These are phyloP conservation scores for Leptothorax acervorum DNA, from an alignment of 2,888 invertebrate genomes.

Conservation along the genomic window DNA sequence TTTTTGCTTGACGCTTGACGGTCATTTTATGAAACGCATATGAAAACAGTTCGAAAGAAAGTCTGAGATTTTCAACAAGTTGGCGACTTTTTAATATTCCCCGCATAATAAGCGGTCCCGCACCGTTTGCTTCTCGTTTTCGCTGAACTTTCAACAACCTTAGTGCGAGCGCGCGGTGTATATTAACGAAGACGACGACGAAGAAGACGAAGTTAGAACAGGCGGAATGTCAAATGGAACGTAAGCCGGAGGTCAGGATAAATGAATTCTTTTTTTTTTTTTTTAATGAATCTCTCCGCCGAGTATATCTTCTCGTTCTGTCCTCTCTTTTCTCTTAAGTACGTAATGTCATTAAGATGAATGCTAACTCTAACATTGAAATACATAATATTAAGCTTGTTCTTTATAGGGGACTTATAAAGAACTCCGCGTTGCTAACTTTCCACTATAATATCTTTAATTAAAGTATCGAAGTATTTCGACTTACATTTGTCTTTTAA, in stretches of 20 bases:
- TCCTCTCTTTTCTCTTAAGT: background rate
- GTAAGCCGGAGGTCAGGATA: slow-evolving; percentile 51
- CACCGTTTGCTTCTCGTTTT: slow-evolving; percentile 60
- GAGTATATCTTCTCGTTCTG: slow-evolving; percentile 6
- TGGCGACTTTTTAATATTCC: slow-evolving; percentile 56
- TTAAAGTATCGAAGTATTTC: background rate
- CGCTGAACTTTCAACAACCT: slow-evolving; percentile 51
- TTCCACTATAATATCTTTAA: background rate
- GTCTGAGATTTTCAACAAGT: slow-evolving; percentile 49
- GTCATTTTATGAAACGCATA: slow-evolving; percentile 53
- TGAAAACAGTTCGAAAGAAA: slow-evolving; percentile 52
- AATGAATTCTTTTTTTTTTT: slow-evolving; percentile 38
- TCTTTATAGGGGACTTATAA: background rate
- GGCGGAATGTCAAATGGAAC: slow-evolving; percentile 67
- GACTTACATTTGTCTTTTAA: background rate
- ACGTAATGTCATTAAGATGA: slow-evolving; percentile 15
- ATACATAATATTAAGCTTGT: background rate
- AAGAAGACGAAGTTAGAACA: slow-evolving; percentile 55
- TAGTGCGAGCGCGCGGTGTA: slow-evolving; percentile 57
- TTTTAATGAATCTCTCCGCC: background rate
- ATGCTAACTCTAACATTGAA: background rate
- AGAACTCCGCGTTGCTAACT: background rate
- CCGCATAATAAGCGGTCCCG: slow-evolving; percentile 51
- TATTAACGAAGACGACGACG: slow-evolving; percentile 71
- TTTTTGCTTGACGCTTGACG: slow-evolving; percentile 16